phyloP scores from a whole-genome alignment of 2,888 invertebrate species.

The Agriopis aurantiaria region DNA sequence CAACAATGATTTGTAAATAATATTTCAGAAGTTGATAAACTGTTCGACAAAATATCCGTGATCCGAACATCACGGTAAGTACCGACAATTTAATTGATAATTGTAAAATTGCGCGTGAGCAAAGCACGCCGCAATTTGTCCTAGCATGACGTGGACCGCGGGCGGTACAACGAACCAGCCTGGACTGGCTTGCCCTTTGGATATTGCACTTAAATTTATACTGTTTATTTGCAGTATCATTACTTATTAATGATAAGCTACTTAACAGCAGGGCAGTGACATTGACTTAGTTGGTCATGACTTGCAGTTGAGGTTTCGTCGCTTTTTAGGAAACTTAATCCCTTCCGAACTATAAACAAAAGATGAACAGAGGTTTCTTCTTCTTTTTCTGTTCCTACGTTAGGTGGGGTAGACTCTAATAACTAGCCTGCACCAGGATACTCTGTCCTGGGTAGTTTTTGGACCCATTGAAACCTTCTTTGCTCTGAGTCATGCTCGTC shows the following conservation, averaged over 20 bases:
- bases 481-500: too few relatives aligned
- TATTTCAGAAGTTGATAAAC: neutral
- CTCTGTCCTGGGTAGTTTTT: too few relatives aligned
- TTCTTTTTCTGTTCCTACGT: too few relatives aligned
- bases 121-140: slow-evolving; percentile 44
- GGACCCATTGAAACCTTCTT: too few relatives aligned
- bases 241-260: slow-evolving; percentile 12
- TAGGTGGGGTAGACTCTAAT: too few relatives aligned
- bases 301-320: slow-evolving; percentile 12
- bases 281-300: slow-evolving; percentile 11
- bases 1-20: neutral
- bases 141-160: slow-evolving; percentile 43
- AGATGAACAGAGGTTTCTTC: too few relatives aligned
- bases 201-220: slow-evolving; percentile 23
- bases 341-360: neutral
- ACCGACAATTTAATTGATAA: slow-evolving; percentile 62
- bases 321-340: neutral
- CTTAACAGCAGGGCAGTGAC: neutral
- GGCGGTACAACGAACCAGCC: slow-evolving; percentile 25
- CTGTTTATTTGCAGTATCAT: slow-evolving; percentile 15
- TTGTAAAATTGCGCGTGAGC: slow-evolving; percentile 52
- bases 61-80: slow-evolving; percentile 53
- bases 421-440: too few relatives aligned
- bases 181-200: slow-evolving; percentile 15
- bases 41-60: slow-evolving; percentile 19